Conservation (phyloP, 2,888 invertebrate species). For the Calameuta idolon region DNA sequence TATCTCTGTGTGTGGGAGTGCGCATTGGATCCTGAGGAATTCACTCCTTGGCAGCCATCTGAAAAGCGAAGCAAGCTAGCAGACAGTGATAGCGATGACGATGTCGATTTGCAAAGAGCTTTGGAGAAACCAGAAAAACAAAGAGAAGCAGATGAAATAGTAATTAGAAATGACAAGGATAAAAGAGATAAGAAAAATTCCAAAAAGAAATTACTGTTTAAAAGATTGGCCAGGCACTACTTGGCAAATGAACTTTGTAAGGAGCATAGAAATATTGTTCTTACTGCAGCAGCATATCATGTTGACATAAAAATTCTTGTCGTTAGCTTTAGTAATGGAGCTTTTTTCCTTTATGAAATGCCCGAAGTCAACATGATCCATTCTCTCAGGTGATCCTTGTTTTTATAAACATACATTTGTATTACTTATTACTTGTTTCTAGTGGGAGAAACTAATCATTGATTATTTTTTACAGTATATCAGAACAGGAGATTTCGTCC, state of each 20-base stretch:
- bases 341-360: slow-evolving; percentile 94
- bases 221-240: slow-evolving; percentile 79
- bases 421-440: not conserved
- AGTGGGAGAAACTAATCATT: not conserved
- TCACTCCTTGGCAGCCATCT: slow-evolving; percentile 71
- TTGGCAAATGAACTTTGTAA: slow-evolving; percentile 79
- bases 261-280: slow-evolving; percentile 72
- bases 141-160: slow-evolving; percentile 19
- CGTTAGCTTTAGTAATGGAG: slow-evolving; percentile 90
- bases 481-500: slow-evolving; percentile 84
- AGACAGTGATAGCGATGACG: slow-evolving; percentile 71
- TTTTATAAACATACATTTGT: not conserved
- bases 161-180: slow-evolving; percentile 52
- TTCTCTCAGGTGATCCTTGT: slow-evolving; percentile 71
- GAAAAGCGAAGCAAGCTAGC: slow-evolving; percentile 64
- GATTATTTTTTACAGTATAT: slow-evolving; percentile 76
- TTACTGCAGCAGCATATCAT: slow-evolving; percentile 90
- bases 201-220: slow-evolving; percentile 71
- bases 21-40: slow-evolving; percentile 77
- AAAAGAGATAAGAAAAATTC: slow-evolving; percentile 16
- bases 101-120: slow-evolving; percentile 72
- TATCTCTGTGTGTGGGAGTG: slow-evolving; percentile 90
- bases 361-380: slow-evolving; percentile 95
- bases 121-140: slow-evolving; percentile 70
- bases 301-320: slow-evolving; percentile 83